These are phyloP conservation scores for Magallana ariakensis DNA, from an alignment of 1,140 invertebrate species.

Conservation along the genomic window DNA sequence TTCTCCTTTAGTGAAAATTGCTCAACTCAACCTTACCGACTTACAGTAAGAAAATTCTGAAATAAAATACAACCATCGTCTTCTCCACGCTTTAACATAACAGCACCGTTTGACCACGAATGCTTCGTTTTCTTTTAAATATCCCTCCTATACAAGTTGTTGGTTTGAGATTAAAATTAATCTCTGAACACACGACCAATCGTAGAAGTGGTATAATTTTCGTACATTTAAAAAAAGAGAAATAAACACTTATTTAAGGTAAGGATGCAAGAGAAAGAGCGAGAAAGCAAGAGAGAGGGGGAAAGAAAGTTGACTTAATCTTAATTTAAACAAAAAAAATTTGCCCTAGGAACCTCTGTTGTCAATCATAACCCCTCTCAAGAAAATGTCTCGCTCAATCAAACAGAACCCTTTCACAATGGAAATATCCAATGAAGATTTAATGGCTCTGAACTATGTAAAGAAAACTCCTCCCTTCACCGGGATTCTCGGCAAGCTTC, in stretches of 20 bases:
- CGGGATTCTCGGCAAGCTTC: not conserved
- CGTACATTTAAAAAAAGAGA: not conserved
- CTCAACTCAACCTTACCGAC: constrained; percentile 11
- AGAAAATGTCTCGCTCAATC: constrained; percentile 18
- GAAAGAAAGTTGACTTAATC: too few species aligned
- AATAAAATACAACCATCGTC: constrained; percentile 3
- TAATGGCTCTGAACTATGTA: constrained; percentile 28
- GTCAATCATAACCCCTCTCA: constrained; percentile 8
- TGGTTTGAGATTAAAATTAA: constrained; percentile 29
- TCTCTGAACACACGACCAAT: constrained; percentile 4
- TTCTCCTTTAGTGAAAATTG: not conserved
- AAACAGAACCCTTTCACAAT: constrained; percentile 25
- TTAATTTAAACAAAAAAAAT: not conserved
- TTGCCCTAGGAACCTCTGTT: not conserved
- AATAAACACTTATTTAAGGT: too few species aligned
- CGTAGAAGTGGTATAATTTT: not conserved
- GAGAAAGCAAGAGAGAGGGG: not conserved
- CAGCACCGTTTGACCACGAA: constrained; percentile 23
- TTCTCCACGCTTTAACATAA: constrained; percentile 11
- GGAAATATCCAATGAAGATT: constrained; percentile 37
- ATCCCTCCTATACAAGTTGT: constrained; percentile 9
- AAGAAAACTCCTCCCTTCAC: constrained; percentile 5
- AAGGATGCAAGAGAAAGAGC: not conserved
- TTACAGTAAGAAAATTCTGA: constrained; percentile 2
- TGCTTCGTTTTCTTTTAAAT: constrained; percentile 16